phyloP scores from a whole-genome alignment of 2,797 vertebrate genomes.

The Neoniphon sammara region DNA sequence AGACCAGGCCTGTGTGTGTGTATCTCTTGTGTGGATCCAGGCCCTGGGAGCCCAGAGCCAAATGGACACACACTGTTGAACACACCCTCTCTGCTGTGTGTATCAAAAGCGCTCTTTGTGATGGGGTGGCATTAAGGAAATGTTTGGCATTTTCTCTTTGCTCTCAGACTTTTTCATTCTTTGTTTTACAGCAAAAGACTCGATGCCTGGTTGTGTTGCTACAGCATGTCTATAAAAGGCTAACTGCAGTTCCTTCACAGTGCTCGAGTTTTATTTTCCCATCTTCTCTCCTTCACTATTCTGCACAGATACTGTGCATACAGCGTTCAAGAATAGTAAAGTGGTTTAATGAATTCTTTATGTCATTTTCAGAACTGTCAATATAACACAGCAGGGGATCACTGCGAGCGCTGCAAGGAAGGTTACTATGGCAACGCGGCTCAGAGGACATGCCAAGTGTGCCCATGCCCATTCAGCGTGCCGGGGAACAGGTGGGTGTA shows the following conservation, averaged over 20 bases:
- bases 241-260: not conserved
- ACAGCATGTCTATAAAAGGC: not conserved
- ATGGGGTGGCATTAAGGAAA: slow-evolving; percentile 12
- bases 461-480: slow-evolving; percentile 87
- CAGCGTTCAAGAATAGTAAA: not conserved
- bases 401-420: slow-evolving; percentile 91
- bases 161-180: slow-evolving; percentile 11
- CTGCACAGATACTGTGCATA: not conserved
- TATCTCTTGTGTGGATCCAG: slow-evolving; percentile 21
- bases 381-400: slow-evolving; percentile 89
- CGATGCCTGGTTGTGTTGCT: not conserved
- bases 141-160: slow-evolving; percentile 15
- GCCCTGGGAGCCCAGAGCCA: slow-evolving; percentile 34
- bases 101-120: slow-evolving; percentile 26
- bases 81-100: not conserved
- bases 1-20: slow-evolving; percentile 59
- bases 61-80: slow-evolving; percentile 29
- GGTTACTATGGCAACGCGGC: slow-evolving; percentile 88
- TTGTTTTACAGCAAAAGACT: slow-evolving; percentile 2
- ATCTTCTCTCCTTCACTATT: not conserved
- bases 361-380: slow-evolving; percentile 87
- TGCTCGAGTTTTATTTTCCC: not conserved
- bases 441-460: slow-evolving; percentile 84
- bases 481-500: slow-evolving; percentile 86
- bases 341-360: slow-evolving; percentile 13